Base-by-base conservation (phyloP, 2,888 invertebrate species). In the Drosophila tanythrix region DNA sequence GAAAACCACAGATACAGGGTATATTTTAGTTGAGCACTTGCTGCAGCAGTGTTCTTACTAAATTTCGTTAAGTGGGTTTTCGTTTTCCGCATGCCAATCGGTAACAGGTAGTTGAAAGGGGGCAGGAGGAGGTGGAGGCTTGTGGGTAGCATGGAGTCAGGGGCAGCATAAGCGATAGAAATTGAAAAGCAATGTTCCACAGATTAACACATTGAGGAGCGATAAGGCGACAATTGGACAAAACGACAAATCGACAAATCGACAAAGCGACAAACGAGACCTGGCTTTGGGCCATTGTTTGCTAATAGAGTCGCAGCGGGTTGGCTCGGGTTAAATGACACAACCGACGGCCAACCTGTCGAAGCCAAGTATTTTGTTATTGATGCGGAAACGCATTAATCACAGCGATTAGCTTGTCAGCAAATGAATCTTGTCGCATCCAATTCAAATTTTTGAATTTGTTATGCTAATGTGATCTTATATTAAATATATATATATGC, bases 261-360 rank as follows among this genome's bases (percentile, higher is more conserved):
- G 52, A 21, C 46, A 25, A n/a, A 55, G 21, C 15, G 66, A 43
- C 21, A 58, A 58, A 46, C 58, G 18, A 58, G 64, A 35, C 60
- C 58, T 62, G 67, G 71, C 71, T 65, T 29, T 61, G 61, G 65
- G 70, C 58, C 52, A 62, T 74, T 70, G 70, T 59, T 66, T 58
- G 74, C 57, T 40, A 66, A 48, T 56, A 66, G 64, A 70, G 43
- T 61, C 57, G 56, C 66, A 52, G 66, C 62, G 71, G 75, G 56
- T 62, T 72, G 76, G 59, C 50, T 55, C 52, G 81, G 82, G 84
- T 85, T 86, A 85, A 84, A 84, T 66, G 84, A 82, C 84, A 79
- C 84, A 58, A 64, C 70, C 77, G 84, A 85, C 79, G 84, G 87
- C 68, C 84, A 84, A 82, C 84, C 76, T 85, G 87, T 86, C 71